Base-by-base conservation (phyloP, 92 coral and sea anemone genomes). In the Metridium senile region DNA sequence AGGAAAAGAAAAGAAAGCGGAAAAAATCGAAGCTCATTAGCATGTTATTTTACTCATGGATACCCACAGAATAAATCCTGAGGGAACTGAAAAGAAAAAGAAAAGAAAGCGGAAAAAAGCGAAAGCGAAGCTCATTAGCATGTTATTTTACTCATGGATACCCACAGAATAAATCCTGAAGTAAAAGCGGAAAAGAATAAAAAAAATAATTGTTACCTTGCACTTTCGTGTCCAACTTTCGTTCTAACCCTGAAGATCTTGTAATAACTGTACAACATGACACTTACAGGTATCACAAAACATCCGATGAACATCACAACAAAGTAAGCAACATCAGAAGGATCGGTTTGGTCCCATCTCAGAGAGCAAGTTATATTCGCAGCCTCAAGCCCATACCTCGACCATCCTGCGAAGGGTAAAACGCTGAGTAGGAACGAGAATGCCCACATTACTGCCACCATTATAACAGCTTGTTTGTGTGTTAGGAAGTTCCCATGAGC, bases 311-410 rank as follows among this genome's bases (percentile, higher is more conserved):
- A 88, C 53, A 88, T 69, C 26, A 74, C 75, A 1, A 75, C 81
- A 39, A 77, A 88, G 81, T 88, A 88, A 19, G 81, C 67, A 45
- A 72, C 61, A 16, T 88, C 92, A 62, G 65, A 64, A 2, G 81
- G 81, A 35, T 28, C 75, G 9, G 67, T 43, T 8, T 83, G 66
- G 23, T 88, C 82, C 89, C 89, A 88, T 30, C 63, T 69, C 11
- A 88, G 58, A n/a, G 93, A 84, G 68, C 93, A 88, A 1, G 86
- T 88, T 1, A 79, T 72, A 30, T 84, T 85, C 17, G 84, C 66
- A 31, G 85, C 88, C 49, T 88, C 93, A 21, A 62, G 69, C 22
- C 89, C 89, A 66, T 74, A 88, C 56, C 78, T 66, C 8, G 93
- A 79, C 80, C 88, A 66, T 11, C 93, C 93, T n/a, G 81, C 2